phyloP scores from a whole-genome alignment of 1,140 invertebrate genomes.

The Babylonia areolata region DNA sequence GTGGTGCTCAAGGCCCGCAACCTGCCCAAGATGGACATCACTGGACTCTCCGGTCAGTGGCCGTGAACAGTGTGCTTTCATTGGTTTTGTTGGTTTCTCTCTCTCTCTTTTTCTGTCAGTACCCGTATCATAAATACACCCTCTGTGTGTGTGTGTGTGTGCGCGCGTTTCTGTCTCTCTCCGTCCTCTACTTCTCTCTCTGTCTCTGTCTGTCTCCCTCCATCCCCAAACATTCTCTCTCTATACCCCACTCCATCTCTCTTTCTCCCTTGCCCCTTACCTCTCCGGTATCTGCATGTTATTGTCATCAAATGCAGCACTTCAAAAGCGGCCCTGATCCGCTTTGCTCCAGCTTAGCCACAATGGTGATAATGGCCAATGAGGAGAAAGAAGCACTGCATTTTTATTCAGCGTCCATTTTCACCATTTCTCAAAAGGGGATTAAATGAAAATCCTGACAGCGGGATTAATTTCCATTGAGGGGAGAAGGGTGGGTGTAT shows the following conservation, averaged over 20 bases:
- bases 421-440: no score
- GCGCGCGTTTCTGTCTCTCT: background rate
- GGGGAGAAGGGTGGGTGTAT: no score
- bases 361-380: no score
- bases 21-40: conserved; percentile 89
- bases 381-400: no score
- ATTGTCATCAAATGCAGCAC: no score
- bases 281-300: no score
- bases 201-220: background rate
- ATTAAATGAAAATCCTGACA: no score
- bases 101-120: background rate
- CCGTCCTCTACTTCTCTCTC: background rate
- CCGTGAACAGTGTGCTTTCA: no score
- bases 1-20: conserved; percentile 88
- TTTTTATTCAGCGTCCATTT: no score
- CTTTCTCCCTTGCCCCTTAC: background rate
- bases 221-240: background rate
- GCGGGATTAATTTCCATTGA: no score
- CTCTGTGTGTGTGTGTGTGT: background rate
- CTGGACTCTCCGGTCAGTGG: conserved; percentile 89
- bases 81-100: background rate
- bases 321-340: no score
- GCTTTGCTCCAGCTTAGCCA: no score
- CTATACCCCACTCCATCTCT: background rate
- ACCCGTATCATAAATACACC: background rate